Base-by-base conservation (phyloP, 2,888 invertebrate genomes). In the Tanypteryx hageni region DNA sequence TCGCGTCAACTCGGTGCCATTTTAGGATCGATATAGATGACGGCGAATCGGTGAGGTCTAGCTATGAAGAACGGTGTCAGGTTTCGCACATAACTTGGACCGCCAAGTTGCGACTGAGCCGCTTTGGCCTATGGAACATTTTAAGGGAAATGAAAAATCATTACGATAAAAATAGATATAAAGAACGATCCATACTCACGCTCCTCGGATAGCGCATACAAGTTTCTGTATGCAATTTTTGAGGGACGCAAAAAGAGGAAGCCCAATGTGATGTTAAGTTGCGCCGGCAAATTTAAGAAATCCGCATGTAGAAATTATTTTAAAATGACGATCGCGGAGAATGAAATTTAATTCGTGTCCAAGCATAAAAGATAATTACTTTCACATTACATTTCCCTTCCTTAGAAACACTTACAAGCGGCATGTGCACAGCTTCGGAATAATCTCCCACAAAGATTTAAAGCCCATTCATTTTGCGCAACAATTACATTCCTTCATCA, bases 1-100 rank as follows among this genome's bases (percentile, higher is more conserved):
- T 68, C 56, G 89, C 89, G 89, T 89, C 64, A 86, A 86, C 59
- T 27, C 16, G 31, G 89, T 68, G 68, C 89, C 89, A 89, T 61
- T 89, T 89, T 85, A 58, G 85, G 22, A 85, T 85, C 85, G 58
- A 85, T 58, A 58, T 22, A 8, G 58, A 13, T 1, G 85, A 57
- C 84, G 57, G 57, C 0, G 31, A 14, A 86, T 59, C 16, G 61
- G 86, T 76, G 76, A 76, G 76, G 76, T 76, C 76, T 76, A 76
- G 22, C 76, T 76, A 27, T 76, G 76, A 76, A 76, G 44, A 76
- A 27, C 22, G 76, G 76, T 76, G 76, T 22, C 27, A 13, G 27
- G 76, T 76, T 76, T 27, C 76, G 4, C 22, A 13, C 27, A 27
- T 27, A 27, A 27, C 22, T 22, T 22, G 76, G 27, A 27, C 76